Base-by-base conservation (phyloP, 2,797 vertebrate genomes). In the Rhynchotus rufescens region DNA sequence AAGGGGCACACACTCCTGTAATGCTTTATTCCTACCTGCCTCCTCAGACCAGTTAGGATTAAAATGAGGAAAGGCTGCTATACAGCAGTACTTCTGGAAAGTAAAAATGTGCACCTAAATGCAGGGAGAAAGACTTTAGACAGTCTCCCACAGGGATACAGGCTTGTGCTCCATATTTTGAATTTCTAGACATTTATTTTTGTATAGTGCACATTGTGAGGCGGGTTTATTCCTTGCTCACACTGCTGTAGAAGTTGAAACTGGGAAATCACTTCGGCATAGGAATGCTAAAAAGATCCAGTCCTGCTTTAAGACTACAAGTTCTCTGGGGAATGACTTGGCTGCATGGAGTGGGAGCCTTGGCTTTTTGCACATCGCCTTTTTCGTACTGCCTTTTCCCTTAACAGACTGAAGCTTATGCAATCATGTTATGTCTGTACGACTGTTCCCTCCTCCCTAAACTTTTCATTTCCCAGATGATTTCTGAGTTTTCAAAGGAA, bases 1-100 rank as follows among this genome's bases (percentile, higher is more conserved):
- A 92, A 96, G 85, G 89, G 42, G 92, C 90, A 87, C 36, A 89
- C 86, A 51, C 8, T 89, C 38, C 69, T 86, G 44, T 82, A 92
- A 73, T 40, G 74, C 14, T 90, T 90, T 84, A 73, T 76, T 73
- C 44, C 45, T 80, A 38, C 84, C 49, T 88, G 26, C 30, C n/a
- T 86, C 52, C 71, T 81, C 45, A 89, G 65, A 76, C 69, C 81
- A 73, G 4, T 74, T 90, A 90, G 61, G 47, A 76, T 34, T 75
- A 47, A 89, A 95, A 74, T 42, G 19, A 92, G 45, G 64, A 76
- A 69, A 87, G 30, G 30, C 9, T 91, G 72, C 66, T 91, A 66
- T 57, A 78, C 44, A 89, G 56, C 44, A 73, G 67, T 56, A 68
- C 51, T 54, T 93, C 62, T 78, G 57, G 78, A 84, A 80, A 26